Conservation (phyloP, 2,797 vertebrate genomes). For the Sphaeramia orbicularis region DNA sequence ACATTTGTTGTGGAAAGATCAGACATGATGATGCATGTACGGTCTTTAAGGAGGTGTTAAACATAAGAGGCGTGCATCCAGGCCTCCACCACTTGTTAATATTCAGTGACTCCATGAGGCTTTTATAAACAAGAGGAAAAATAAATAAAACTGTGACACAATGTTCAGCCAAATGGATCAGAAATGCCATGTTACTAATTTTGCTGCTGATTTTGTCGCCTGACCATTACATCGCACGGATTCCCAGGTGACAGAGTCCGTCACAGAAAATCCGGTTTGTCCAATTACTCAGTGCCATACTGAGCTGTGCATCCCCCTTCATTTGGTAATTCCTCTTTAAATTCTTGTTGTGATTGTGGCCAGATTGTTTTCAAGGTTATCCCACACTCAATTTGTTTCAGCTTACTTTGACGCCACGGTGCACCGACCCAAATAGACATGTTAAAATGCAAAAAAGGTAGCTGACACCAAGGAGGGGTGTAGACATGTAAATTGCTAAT, state of each 20-base stretch:
- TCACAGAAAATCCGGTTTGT: slow-evolving; percentile 48
- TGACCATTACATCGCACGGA: slow-evolving; percentile 44
- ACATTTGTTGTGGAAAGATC: too few species aligned
- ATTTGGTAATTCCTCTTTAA: slow-evolving; percentile 74
- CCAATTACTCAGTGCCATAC: slow-evolving; percentile 49
- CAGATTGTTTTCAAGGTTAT: slow-evolving; percentile 77
- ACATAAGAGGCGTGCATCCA: slow-evolving; percentile 32
- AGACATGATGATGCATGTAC: slow-evolving; percentile 53
- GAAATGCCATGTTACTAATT: slow-evolving; percentile 55
- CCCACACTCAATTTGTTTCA: slow-evolving; percentile 17
- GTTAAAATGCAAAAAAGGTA: slow-evolving; percentile 62
- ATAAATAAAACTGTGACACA: slow-evolving; percentile 47
- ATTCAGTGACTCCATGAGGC: slow-evolving; percentile 45
- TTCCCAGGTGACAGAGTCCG: slow-evolving; percentile 60
- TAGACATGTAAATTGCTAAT: slow-evolving; percentile 78
- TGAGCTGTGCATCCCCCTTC: slow-evolving; percentile 42
- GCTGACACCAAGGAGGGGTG: slow-evolving; percentile 20
- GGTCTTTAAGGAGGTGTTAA: slow-evolving; percentile 44
- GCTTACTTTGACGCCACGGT: neutral
- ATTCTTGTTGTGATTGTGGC: slow-evolving; percentile 34
- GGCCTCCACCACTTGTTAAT: slow-evolving; percentile 58
- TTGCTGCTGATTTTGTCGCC: slow-evolving; percentile 53
- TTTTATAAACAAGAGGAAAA: slow-evolving; percentile 48
- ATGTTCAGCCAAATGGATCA: slow-evolving; percentile 57
- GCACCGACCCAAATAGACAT: slow-evolving; percentile 30